Conservation (phyloP, 2,113 vertebrate species). For the Bujurquina vittata region DNA sequence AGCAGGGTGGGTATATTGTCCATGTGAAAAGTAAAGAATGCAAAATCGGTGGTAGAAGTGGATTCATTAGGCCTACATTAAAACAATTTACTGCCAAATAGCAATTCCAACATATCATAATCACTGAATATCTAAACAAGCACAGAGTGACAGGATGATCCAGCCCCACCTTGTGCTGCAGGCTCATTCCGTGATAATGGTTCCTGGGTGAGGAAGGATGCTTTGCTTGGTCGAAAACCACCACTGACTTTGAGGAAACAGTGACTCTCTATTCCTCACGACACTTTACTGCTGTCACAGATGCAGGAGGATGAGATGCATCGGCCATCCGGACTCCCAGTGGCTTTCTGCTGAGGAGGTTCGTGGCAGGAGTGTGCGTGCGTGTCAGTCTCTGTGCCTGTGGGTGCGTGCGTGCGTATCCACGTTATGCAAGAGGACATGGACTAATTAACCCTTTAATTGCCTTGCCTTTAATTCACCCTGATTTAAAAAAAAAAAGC, state of each 20-base stretch:
- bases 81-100: not conserved
- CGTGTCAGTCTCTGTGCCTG: not conserved
- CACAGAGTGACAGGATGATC: not conserved
- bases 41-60: not conserved
- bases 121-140: not conserved
- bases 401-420: not conserved
- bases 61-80: not conserved
- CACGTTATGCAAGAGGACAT: not conserved
- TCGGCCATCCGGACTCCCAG: not conserved
- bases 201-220: not conserved
- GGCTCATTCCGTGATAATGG: slow-evolving; percentile 1
- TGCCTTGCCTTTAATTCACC: not conserved
- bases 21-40: not conserved
- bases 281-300: no score
- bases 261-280: not conserved
- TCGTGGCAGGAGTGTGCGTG: not conserved
- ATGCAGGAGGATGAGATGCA: not conserved
- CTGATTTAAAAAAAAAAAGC: not conserved
- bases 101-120: not conserved
- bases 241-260: not conserved
- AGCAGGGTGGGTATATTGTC: not conserved
- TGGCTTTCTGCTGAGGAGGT: slow-evolving; percentile 26
- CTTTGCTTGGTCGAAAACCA: not conserved
- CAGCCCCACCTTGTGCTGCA: slow-evolving; percentile 41
- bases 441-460: slow-evolving; percentile 32